These are phyloP conservation scores for Enteromius treurensis DNA, from an alignment of 2,797 vertebrate genomes.

Conservation along the genomic window DNA sequence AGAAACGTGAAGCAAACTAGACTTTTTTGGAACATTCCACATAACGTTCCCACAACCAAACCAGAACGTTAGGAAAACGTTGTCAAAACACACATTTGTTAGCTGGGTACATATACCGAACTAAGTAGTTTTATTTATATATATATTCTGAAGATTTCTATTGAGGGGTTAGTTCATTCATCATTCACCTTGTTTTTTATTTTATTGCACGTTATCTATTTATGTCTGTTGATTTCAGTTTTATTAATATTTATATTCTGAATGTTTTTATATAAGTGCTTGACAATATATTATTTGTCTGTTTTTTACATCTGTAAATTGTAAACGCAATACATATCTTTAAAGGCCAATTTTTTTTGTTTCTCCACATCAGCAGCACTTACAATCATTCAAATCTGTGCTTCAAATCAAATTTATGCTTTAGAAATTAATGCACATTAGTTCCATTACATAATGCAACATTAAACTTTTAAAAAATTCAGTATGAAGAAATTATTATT, in stretches of 20 bases:
- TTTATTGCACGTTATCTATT: not conserved
- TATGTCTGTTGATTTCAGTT: not conserved
- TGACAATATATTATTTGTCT: not conserved
- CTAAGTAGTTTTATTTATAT: not conserved
- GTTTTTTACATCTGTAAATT: too few species aligned
- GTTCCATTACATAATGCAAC: too few species aligned
- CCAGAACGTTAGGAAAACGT: too few species aligned
- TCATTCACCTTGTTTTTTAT: not conserved
- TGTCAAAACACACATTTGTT: too few species aligned
- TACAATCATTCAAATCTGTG: not conserved
- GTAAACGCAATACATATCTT: not conserved
- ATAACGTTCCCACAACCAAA: too few species aligned
- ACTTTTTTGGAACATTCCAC: too few species aligned
- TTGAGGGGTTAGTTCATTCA: not conserved
- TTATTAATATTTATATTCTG: not conserved
- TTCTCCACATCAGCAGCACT: not conserved
- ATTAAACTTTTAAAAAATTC: too few species aligned
- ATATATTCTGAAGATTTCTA: not conserved
- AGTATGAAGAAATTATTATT: too few species aligned
- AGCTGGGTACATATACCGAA: too few species aligned
- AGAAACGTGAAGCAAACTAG: too few species aligned
- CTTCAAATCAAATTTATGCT: not conserved
- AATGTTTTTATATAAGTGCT: not conserved
- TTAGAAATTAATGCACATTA: not conserved
- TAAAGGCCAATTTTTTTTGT: not conserved